Conservation (phyloP, 2,888 invertebrate species). For the Troides helena region DNA sequence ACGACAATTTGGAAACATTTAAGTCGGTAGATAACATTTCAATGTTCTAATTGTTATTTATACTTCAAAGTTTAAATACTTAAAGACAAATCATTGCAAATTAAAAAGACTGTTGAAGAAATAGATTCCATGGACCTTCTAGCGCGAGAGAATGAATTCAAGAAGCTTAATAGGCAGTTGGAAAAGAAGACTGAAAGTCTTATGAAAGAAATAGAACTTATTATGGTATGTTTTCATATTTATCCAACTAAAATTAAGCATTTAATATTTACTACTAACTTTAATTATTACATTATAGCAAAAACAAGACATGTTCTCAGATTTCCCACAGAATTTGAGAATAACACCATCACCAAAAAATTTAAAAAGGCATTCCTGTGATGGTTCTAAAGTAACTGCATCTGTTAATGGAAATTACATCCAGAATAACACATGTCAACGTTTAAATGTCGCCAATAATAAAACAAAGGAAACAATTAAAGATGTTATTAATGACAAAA, state of each 20-base stretch:
- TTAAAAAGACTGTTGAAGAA: not conserved
- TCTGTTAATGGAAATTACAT: conserved; percentile 31
- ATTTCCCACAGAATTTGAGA: conserved; percentile 53
- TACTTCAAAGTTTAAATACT: too few species aligned
- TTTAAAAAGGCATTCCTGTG: conserved; percentile 51
- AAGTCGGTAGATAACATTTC: too few species aligned
- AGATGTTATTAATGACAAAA: conserved; percentile 16
- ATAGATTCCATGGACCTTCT: conserved; percentile 68
- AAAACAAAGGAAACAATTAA: conserved; percentile 30
- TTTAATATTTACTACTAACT: not conserved
- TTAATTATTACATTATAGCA: conserved; percentile 50
- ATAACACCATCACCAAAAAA: conserved; percentile 37
- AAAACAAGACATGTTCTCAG: conserved; percentile 66
- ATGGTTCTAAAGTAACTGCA: conserved; percentile 40
- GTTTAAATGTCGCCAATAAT: conserved; percentile 20
- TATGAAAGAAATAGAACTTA: conserved; percentile 69
- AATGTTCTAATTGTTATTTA: too few species aligned
- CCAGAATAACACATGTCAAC: conserved; percentile 6
- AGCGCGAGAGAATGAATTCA: conserved; percentile 72
- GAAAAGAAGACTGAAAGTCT: conserved; percentile 71
- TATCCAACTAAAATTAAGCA: not conserved
- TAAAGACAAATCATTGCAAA: too few species aligned
- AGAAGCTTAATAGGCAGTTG: conserved; percentile 68
- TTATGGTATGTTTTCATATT: conserved; percentile 53
- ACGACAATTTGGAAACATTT: conserved; percentile 35